A percentile compares a stretch with the other conserved stretches of the same genome.
Evolutionary conservation across 2,888 invertebrate genomes (phyloP).

Genomic region (Agrochola lychnidis): DNA sequence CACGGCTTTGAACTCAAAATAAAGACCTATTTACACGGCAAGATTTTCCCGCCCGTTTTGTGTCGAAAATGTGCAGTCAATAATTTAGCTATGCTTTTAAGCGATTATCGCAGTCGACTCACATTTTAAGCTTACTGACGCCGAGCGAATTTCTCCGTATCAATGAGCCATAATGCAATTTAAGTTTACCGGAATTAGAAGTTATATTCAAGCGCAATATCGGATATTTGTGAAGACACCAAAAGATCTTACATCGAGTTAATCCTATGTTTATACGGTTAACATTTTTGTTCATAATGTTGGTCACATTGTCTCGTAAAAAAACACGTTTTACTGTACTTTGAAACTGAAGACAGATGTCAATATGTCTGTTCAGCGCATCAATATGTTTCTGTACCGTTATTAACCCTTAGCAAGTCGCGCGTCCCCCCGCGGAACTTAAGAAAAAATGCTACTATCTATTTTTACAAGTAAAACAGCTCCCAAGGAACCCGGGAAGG

Average conservation of each 20-base stretch:
- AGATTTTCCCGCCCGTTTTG: neutral
- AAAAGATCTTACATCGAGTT: slow-evolving; percentile 54
- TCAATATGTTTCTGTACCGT: neutral
- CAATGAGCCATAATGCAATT: neutral
- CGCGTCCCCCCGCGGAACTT: too few relatives aligned
- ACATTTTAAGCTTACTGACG: neutral
- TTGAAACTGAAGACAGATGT: slow-evolving; percentile 4
- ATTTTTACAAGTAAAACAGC: too few relatives aligned
- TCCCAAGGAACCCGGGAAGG: too few relatives aligned
- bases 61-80: neutral
- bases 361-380: neutral
- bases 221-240: slow-evolving; percentile 49
- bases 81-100: neutral
- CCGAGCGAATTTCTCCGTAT: neutral
- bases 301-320: slow-evolving; percentile 26
- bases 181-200: neutral
- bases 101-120: neutral
- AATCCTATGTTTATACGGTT: slow-evolving; percentile 52
- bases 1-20: neutral
- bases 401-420: too few relatives aligned
- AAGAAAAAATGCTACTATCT: too few relatives aligned
- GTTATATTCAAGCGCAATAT: neutral
- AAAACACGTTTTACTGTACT: slow-evolving; percentile 48
- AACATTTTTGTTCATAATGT: slow-evolving; percentile 41
- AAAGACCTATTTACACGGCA: neutral